Conservation (phyloP, 2,797 vertebrate species). For the Pseudochirops corinnae region DNA sequence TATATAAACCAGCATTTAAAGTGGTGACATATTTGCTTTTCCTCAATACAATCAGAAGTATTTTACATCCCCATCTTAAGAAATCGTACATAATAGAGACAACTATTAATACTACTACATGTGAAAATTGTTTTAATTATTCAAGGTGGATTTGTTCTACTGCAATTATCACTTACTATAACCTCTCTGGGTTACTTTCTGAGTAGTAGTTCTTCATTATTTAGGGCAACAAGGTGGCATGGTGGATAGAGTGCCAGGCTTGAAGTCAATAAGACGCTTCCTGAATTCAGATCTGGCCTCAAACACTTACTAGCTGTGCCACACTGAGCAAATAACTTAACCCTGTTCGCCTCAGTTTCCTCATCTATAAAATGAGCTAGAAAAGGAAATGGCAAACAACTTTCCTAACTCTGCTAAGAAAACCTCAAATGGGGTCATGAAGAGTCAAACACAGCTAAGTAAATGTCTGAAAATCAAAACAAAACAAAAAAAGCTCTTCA, state of each 20-base stretch:
- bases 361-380: background rate
- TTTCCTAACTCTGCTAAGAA: background rate
- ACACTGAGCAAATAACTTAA: background rate
- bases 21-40: constrained; percentile 52
- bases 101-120: constrained; percentile 56
- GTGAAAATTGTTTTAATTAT: constrained; percentile 73
- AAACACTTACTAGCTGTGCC: background rate
- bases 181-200: constrained; percentile 49
- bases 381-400: background rate
- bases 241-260: background rate
- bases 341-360: background rate
- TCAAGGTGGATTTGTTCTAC: constrained; percentile 56
- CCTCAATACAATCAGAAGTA: constrained; percentile 57
- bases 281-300: background rate
- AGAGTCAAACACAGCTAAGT: background rate
- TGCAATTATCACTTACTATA: constrained; percentile 70
- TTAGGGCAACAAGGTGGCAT: background rate
- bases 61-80: constrained; percentile 70
- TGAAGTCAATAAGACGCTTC: background rate
- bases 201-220: background rate
- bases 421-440: background rate
- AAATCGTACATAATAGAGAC: constrained; percentile 66
- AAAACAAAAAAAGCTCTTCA: background rate
- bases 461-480: background rate
- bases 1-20: constrained; percentile 53